A percentile compares a stretch with the other conserved stretches of the same genome.
Conservation (phyloP, 2,888 invertebrate species). For the Sarcophaga variegata region DNA sequence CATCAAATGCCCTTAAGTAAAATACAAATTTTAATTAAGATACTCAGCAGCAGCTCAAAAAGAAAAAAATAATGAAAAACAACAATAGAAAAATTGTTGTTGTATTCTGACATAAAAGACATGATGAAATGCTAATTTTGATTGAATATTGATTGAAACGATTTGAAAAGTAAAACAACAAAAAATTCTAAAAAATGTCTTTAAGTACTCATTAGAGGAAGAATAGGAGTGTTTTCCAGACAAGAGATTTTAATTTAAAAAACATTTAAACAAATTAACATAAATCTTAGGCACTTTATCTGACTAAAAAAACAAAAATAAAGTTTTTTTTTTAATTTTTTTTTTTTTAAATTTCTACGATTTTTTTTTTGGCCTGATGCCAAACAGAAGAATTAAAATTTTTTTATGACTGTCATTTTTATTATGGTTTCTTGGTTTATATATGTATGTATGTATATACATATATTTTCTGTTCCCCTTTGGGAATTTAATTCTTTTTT, state of each 20-base stretch:
- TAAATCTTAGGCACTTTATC: too few relatives aligned
- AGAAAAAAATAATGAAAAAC: too few relatives aligned
- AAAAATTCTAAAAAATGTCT: background rate
- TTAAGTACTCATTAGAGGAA: too few relatives aligned
- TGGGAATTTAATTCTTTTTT: slow-evolving; percentile 2
- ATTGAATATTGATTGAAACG: slow-evolving; percentile 35
- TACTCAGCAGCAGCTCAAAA: too few relatives aligned
- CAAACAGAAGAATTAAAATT: background rate
- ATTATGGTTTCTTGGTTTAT: background rate
- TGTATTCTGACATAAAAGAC: background rate
- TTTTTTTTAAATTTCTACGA: background rate
- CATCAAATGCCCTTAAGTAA: slow-evolving; percentile 1
- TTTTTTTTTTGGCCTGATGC: background rate
- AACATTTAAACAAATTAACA: slow-evolving; percentile 8
- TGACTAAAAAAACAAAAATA: background rate
- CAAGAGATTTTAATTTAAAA: too few relatives aligned
- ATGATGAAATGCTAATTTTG: slow-evolving; percentile 46
- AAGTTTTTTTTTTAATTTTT: background rate
- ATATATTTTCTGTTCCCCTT: slow-evolving; percentile 4
- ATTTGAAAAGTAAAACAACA: background rate
- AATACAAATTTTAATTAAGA: background rate
- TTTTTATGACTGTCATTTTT: slow-evolving; percentile 18
- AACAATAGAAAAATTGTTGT: slow-evolving; percentile 12
- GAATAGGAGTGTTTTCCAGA: too few relatives aligned
- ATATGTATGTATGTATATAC: background rate